A percentile compares a stretch with the other conserved stretches of the same genome.
phyloP scores from a whole-genome alignment of 2,888 invertebrate species.

The Desoria tigrina region DNA sequence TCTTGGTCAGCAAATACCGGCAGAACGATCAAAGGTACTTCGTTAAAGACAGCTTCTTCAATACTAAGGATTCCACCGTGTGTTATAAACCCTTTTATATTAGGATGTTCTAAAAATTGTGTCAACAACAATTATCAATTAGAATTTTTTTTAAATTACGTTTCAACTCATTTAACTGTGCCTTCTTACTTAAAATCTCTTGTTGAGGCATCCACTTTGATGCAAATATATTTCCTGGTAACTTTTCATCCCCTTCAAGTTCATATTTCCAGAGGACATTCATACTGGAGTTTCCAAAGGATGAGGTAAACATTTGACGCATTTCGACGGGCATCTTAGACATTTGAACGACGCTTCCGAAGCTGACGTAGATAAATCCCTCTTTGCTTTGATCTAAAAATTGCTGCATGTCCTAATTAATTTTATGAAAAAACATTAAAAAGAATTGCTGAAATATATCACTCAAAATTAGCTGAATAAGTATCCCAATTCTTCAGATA shows the following conservation, averaged over 20 bases:
- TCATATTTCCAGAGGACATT: constrained; percentile 29
- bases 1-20: constrained; percentile 19
- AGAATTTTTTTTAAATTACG: too few relatives aligned
- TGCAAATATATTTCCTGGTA: constrained; percentile 22
- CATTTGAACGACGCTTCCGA: constrained; percentile 35
- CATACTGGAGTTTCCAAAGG: constrained; percentile 26
- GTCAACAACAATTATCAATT: too few relatives aligned
- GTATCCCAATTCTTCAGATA: too few relatives aligned
- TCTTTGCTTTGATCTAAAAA: constrained; percentile 17
- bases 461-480: too few relatives aligned
- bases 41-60: not conserved
- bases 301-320: constrained; percentile 27
- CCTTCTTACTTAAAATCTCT: not conserved
- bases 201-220: constrained; percentile 32
- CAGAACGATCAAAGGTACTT: not conserved
- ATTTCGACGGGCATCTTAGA: constrained; percentile 23
- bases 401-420: constrained; percentile 17
- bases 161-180: not conserved
- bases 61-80: not conserved
- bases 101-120: not conserved
- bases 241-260: not conserved
- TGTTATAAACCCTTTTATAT: not conserved
- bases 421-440: too few relatives aligned
- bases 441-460: too few relatives aligned
- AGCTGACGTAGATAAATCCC: constrained; percentile 31